Base-by-base conservation (phyloP, 2,888 invertebrate species). In the Carcina quercana region DNA sequence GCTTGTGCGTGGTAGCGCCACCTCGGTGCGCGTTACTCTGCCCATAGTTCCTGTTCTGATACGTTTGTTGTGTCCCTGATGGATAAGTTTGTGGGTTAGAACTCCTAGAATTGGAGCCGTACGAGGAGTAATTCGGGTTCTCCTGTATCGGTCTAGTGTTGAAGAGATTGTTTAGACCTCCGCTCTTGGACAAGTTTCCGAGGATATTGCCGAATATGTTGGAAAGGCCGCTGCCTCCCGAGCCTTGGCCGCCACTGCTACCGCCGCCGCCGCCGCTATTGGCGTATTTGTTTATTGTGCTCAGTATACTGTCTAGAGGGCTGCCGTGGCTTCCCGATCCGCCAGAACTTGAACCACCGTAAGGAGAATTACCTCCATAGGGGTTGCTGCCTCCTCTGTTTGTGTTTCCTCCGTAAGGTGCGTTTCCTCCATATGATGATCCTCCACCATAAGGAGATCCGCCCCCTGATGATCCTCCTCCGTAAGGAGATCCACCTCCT, bases 141-240 rank as follows among this genome's bases (percentile, higher is more conserved):
- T 76, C 74, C 61, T 68, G 62, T 13, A 84, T 71, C 0, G 85
- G 85, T 35, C 85, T 60, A 22, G 84, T 82, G 53, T 83, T 79
- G 39, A 75, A 64, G 2, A 75, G 43, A 41, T 58, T 63, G 50
- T 50, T 65, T 25, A 75, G 44, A 33, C 65, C 62, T 37, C 63
- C 78, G 42, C 49, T 69, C 46, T 79, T 82, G 28, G 75, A 64
- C 17, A 80, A 52, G 45, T 71, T 67, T 40, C 68, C 62, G 25
- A 82, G 60, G 30, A 85, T 56, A 45, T 62, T 72, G 13, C 79
- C 69, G 39, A 85, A 66, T 47, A 85, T 71, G 46, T 67, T 75
- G 13, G 75, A 62, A 1, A 83, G 43, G 14, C 69, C 59, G 14
- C 46, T 39, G 19, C 48, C 50, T 2, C 46, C 33, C 4, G 49